Base-by-base conservation (phyloP, 64 coral and sea anemone species). In the Porites australiensis region DNA sequence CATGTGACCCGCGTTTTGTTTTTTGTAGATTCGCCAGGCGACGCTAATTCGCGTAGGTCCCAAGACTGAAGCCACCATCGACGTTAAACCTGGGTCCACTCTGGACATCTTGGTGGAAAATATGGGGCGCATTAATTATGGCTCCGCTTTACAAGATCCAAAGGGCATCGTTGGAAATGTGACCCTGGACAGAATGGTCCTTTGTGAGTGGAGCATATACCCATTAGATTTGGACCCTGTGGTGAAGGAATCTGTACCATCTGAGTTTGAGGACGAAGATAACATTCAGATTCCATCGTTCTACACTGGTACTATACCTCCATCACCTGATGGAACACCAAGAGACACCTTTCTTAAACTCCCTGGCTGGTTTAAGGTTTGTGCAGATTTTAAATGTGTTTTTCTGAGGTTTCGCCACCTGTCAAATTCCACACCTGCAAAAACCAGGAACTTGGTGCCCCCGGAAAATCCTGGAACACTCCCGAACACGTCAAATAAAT, bases 31-130 rank as follows among this genome's bases (percentile, higher is more conserved):
- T 76, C 95, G 95, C 44, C 88, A 97, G 43, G 95, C 95, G 11
- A 97, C 95, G 2, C 45, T 97, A 12, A 90, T 83, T 55, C 91
- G 95, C 6, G 87, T 69, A 22, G 88, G 88, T 13, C 82, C 82
- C 18, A 97, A 72, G 18, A 90, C 88, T 10, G 83, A 57, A 46
- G 92, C 95, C 14, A 86, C 70, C 18, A 50, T 97, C 9, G 83
- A 64, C 6, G 63, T 94, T 70, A 44, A 82, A 19, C 2, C 15
- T 13, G 93, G 93, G 52, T 82, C 90, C 13, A 88, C 65, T 47
- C 63, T 97, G 50, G 82, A 89, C 55, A 97, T 97, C 68, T n/a
- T 97, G 58, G 82, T 97, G 27, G 95, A 97, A 82, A 97, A 97
- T 71, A 97, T 97, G 95, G 92, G 95, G 2, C 88, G 90, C 45